A percentile compares a stretch with the other conserved stretches of the same genome.
phyloP scores from a whole-genome alignment of 2,888 invertebrate species.

The Nebria salina region DNA sequence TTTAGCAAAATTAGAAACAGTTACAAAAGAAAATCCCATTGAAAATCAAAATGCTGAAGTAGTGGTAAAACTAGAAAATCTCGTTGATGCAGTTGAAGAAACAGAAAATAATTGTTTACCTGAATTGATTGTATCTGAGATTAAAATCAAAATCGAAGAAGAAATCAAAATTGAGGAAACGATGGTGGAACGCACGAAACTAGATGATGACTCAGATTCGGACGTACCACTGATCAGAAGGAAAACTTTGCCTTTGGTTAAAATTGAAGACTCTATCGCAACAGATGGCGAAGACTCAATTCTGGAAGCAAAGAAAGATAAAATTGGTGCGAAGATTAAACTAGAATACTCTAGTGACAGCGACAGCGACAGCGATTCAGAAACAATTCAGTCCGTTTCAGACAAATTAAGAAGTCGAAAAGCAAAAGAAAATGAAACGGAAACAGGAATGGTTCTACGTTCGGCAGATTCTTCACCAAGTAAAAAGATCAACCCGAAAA shows the following conservation, averaged over 20 bases:
- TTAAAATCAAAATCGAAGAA: conserved; percentile 50
- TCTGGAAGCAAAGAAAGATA: conserved; percentile 55
- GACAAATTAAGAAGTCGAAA: conserved; percentile 47
- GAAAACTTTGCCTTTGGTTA: conserved; percentile 46
- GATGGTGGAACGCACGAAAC: conserved; percentile 30
- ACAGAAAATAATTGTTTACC: conserved; percentile 31
- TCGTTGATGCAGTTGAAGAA: conserved; percentile 27
- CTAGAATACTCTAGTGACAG: conserved; percentile 56
- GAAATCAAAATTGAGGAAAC: background rate
- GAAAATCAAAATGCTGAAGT: conserved; percentile 50
- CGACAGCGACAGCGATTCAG: conserved; percentile 45
- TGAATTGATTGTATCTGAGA: conserved; percentile 39
- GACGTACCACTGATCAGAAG: conserved; percentile 52
- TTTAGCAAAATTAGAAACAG: conserved; percentile 55
- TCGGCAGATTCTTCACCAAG: conserved; percentile 57
- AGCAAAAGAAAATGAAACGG: conserved; percentile 54
- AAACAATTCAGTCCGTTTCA: conserved; percentile 62
- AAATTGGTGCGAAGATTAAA: conserved; percentile 58
- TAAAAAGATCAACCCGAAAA: conserved; percentile 52
- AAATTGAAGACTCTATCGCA: conserved; percentile 49
- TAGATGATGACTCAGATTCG: conserved; percentile 53
- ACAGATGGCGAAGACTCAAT: conserved; percentile 52
- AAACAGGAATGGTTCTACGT: conserved; percentile 57
- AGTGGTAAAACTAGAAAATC: conserved; percentile 49
- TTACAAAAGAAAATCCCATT: conserved; percentile 54